A percentile compares a stretch with the other conserved stretches of the same genome.
Evolutionary conservation across 2,888 invertebrate genomes (phyloP).

Genomic region (Stictocephala bisonia): DNA sequence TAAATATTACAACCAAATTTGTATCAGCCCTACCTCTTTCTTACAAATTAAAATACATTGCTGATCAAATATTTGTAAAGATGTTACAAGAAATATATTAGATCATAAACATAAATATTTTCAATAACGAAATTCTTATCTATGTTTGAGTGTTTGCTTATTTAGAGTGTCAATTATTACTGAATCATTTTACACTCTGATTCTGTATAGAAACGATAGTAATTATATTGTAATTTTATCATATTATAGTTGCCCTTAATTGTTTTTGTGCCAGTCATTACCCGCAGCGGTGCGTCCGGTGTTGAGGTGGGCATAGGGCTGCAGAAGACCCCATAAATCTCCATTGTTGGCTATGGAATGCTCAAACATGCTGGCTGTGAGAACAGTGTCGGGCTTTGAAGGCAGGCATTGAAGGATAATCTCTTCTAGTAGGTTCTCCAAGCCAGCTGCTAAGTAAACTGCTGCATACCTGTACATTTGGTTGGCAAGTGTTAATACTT

Average conservation of each 20-base stretch:
- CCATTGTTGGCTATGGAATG: conserved; percentile 87
- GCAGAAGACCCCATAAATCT: conserved; percentile 89
- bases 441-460: conserved; percentile 87
- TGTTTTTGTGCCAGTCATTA: conserved; percentile 63
- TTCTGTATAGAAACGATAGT: too few relatives aligned
- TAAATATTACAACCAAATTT: too few relatives aligned
- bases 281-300: conserved; percentile 89
- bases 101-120: too few relatives aligned
- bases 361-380: conserved; percentile 84
- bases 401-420: conserved; percentile 78
- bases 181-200: too few relatives aligned
- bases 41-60: too few relatives aligned
- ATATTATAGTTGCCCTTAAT: conserved; percentile 10
- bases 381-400: conserved; percentile 70
- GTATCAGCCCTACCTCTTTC: too few relatives aligned
- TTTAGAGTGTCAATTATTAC: too few relatives aligned
- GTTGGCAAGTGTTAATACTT: not conserved
- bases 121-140: too few relatives aligned
- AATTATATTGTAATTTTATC: conserved; percentile 7
- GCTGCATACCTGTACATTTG: conserved; percentile 77
- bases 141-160: too few relatives aligned
- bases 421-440: conserved; percentile 91
- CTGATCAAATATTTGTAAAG: too few relatives aligned
- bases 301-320: conserved; percentile 91
- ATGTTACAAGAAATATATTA: too few relatives aligned